Percentiles rank a stretch among this genome's conserved stretches.
Conservation (phyloP, 2,888 invertebrate genomes). For the Tipula helvola region DNA sequence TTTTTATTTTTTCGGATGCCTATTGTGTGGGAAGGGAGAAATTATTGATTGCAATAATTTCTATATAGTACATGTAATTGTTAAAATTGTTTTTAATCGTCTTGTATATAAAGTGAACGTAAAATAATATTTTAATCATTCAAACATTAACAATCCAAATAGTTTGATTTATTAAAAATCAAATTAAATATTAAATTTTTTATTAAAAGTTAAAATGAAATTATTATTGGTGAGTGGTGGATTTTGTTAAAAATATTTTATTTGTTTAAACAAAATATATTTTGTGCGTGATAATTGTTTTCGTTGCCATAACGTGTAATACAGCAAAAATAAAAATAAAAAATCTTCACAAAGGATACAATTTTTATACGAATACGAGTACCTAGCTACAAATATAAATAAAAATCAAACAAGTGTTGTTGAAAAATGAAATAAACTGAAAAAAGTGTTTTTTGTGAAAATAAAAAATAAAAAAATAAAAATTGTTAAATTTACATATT, state of each 20-base stretch:
- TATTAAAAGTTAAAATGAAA: constrained; percentile 5
- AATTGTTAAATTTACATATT: not conserved
- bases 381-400: not conserved
- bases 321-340: not conserved
- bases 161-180: constrained; percentile 5
- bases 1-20: not conserved
- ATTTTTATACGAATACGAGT: not conserved
- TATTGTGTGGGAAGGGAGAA: not conserved
- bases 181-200: not conserved
- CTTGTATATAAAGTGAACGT: not conserved
- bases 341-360: not conserved
- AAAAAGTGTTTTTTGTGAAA: not conserved
- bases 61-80: not conserved
- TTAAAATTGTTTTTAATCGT: not conserved
- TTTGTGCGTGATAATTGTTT: not conserved
- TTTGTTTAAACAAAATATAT: not conserved
- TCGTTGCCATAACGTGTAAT: not conserved
- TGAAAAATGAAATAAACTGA: not conserved
- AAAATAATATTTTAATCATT: not conserved
- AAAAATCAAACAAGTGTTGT: not conserved
- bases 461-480: not conserved
- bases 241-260: not conserved
- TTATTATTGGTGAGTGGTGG: constrained; percentile 4
- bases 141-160: not conserved
- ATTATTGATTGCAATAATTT: not conserved